Evolutionary conservation across 2,113 vertebrate genomes (phyloP).

Genomic region (Xyrauchen texanus): DNA sequence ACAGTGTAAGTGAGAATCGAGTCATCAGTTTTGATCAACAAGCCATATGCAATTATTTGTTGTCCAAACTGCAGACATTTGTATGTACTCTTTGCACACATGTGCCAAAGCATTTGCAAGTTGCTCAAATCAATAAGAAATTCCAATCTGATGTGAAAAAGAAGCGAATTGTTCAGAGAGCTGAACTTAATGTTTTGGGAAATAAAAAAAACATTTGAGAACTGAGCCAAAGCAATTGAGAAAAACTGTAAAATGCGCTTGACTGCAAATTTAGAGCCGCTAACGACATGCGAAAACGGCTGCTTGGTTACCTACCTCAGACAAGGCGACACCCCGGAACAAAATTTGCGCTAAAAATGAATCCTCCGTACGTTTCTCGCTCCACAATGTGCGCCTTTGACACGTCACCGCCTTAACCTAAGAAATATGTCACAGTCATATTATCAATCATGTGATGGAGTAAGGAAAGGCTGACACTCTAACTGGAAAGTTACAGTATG

Average conservation of each 20-base stretch:
- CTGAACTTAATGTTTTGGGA: no score
- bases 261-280: conserved; percentile 57
- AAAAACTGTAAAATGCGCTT: conserved; percentile 46
- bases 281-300: conserved; percentile 61
- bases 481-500: background rate
- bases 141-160: no score
- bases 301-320: conserved; percentile 55
- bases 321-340: conserved; percentile 50
- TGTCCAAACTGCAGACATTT: no score
- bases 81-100: no score
- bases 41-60: no score
- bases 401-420: background rate
- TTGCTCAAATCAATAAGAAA: no score
- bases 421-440: background rate
- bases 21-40: no score
- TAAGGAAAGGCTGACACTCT: conserved; percentile 3
- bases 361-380: conserved; percentile 17
- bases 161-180: no score
- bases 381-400: background rate
- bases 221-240: no score
- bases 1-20: no score
- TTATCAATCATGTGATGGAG: background rate
- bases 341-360: conserved; percentile 56
- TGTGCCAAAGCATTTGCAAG: no score
- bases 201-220: no score